phyloP scores from a whole-genome alignment of 1,140 invertebrate species.

The Drosophila obscura region DNA sequence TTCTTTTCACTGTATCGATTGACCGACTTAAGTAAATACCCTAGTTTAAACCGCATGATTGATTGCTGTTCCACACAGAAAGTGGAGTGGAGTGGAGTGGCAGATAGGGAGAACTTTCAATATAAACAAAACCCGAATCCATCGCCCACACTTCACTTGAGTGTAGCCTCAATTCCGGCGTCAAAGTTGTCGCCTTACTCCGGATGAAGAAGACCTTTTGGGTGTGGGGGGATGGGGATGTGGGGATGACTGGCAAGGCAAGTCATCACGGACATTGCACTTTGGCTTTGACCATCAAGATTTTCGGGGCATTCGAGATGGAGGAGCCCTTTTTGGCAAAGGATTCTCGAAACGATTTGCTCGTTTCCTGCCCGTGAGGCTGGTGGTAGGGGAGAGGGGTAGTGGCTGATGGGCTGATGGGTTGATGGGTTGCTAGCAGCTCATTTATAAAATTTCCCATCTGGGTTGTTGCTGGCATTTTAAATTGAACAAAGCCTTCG shows the following conservation, averaged over 20 bases:
- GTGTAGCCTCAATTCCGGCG: conserved; percentile 32
- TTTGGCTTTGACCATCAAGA: conserved; percentile 80
- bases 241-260: conserved; percentile 51
- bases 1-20: conserved; percentile 57
- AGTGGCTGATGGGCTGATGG: not conserved
- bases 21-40: conserved; percentile 77
- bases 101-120: conserved; percentile 40
- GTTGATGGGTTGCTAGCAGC: conserved; percentile 35
- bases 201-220: conserved; percentile 36
- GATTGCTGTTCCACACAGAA: conserved; percentile 59
- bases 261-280: conserved; percentile 81
- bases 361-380: conserved; percentile 38
- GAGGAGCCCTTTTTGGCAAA: conserved; percentile 39
- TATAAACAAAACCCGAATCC: conserved; percentile 59
- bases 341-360: conserved; percentile 63
- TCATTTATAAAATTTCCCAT: conserved; percentile 68
- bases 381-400: not conserved
- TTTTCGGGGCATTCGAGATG: conserved; percentile 27
- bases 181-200: conserved; percentile 69
- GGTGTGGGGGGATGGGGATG: conserved; percentile 1
- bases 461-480: conserved; percentile 59
- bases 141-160: conserved; percentile 28
- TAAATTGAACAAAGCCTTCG: conserved; percentile 68
- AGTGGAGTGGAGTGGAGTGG: conserved; percentile 1
- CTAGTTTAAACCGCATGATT: conserved; percentile 83